These are phyloP conservation scores for Rhamphomyia laevipes DNA, from an alignment of 2,888 invertebrate genomes.

Conservation along the genomic window DNA sequence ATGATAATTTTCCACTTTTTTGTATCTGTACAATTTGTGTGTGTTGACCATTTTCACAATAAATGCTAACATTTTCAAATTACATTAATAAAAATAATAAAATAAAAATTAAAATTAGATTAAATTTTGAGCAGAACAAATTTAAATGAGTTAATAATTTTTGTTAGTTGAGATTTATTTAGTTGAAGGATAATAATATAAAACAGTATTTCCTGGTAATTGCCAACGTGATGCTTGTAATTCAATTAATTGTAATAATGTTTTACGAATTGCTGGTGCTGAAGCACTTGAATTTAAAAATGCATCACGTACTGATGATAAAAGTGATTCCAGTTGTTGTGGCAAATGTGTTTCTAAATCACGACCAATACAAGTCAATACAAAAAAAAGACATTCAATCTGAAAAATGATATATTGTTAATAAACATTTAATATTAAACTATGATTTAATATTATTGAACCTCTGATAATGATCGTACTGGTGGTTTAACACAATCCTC, in stretches of 20 bases:
- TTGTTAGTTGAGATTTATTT: conserved; percentile 30
- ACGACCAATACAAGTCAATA: conserved; percentile 76
- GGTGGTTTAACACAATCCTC: conserved; percentile 77
- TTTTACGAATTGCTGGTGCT: conserved; percentile 66
- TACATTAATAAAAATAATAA: no score
- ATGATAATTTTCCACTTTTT: no score
- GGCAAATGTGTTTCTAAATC: conserved; percentile 76
- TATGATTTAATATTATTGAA: conserved; percentile 32
- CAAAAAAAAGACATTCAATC: conserved; percentile 83
- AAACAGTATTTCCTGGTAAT: conserved; percentile 75
- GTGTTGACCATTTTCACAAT: no score
- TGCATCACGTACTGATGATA: conserved; percentile 71
- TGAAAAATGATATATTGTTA: no score
- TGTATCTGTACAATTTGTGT: no score
- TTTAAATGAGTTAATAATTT: no score
- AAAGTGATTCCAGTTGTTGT: conserved; percentile 63
- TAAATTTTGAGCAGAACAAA: no score
- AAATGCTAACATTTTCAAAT: no score
- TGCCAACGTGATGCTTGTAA: conserved; percentile 86
- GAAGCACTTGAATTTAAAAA: conserved; percentile 64
- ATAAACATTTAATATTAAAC: no score
- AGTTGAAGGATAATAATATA: conserved; percentile 71
- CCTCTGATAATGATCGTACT: conserved; percentile 69
- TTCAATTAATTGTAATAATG: conserved; percentile 79
- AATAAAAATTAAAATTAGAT: no score